Percentiles rank a stretch among this genome's conserved stretches.
These are phyloP conservation scores for Philereme transversata DNA, from an alignment of 2,888 invertebrate genomes.

Conservation along the genomic window DNA sequence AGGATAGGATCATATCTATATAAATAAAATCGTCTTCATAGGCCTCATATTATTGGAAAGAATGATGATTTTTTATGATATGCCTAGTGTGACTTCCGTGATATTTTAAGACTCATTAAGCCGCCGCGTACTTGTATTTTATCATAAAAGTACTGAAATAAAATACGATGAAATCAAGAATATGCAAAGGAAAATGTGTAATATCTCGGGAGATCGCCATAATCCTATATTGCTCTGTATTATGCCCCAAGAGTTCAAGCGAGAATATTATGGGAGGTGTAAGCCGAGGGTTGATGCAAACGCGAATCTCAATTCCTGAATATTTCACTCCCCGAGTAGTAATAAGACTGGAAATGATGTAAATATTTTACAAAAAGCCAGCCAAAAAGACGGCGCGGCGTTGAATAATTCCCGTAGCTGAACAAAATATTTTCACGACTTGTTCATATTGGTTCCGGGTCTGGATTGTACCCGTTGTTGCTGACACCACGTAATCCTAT, in stretches of 20 bases:
- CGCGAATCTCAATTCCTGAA: slow-evolving; percentile 28
- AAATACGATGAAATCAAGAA: slow-evolving; percentile 28
- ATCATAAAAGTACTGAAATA: slow-evolving; percentile 16
- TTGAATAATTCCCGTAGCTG: no score
- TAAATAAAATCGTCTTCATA: no score
- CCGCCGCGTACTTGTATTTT: slow-evolving; percentile 7
- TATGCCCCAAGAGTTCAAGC: slow-evolving; percentile 26
- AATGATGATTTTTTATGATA: no score
- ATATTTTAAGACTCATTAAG: no score
- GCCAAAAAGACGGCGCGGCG: not conserved
- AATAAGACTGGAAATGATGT: not conserved
- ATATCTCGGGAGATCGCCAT: slow-evolving; percentile 29
- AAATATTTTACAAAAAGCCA: not conserved
- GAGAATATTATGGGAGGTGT: slow-evolving; percentile 31
- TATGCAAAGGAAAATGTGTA: slow-evolving; percentile 31
- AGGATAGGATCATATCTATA: no score
- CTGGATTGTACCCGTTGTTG: no score
- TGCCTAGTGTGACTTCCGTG: no score
- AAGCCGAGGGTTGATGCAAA: slow-evolving; percentile 26
- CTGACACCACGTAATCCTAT: no score
- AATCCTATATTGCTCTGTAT: slow-evolving; percentile 33
- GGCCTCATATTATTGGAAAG: no score
- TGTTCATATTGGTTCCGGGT: no score
- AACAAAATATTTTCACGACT: no score
- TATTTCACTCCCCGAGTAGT: slow-evolving; percentile 21